A percentile compares a stretch with the other conserved stretches of the same genome.
Conservation (phyloP, 2,888 invertebrate genomes). For the Drosophila putrida region DNA sequence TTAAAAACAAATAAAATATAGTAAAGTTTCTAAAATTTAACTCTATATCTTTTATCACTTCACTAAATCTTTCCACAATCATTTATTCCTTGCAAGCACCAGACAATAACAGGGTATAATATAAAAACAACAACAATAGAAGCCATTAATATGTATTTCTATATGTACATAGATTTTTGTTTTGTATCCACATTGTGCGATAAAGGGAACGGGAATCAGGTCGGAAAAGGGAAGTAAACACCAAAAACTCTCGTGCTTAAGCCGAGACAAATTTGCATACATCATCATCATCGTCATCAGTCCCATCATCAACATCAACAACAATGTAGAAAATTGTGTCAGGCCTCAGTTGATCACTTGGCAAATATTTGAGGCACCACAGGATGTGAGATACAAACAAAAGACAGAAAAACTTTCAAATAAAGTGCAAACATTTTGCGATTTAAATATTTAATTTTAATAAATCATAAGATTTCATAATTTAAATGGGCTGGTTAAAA, state of each 20-base stretch:
- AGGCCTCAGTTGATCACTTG: constrained; percentile 31
- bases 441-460: constrained; percentile 10
- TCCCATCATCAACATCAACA: constrained; percentile 9
- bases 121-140: constrained; percentile 44
- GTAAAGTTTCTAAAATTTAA: too few relatives aligned
- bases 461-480: background rate
- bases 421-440: background rate
- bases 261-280: constrained; percentile 62
- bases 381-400: constrained; percentile 19
- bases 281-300: constrained; percentile 40
- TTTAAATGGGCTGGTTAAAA: background rate
- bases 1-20: background rate
- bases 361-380: constrained; percentile 16
- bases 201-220: background rate
- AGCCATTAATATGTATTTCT: constrained; percentile 66
- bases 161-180: constrained; percentile 24
- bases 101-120: background rate
- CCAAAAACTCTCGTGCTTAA: constrained; percentile 23
- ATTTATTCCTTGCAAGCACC: background rate
- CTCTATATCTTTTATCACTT: too few relatives aligned
- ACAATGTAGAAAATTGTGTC: constrained; percentile 39
- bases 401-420: constrained; percentile 1
- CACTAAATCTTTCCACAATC: background rate
- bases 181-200: constrained; percentile 26
- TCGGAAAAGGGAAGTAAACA: constrained; percentile 23